Percentiles rank a stretch among this genome's conserved stretches.
phyloP scores from a whole-genome alignment of 2,113 vertebrate genomes.

The Apodemus sylvaticus region DNA sequence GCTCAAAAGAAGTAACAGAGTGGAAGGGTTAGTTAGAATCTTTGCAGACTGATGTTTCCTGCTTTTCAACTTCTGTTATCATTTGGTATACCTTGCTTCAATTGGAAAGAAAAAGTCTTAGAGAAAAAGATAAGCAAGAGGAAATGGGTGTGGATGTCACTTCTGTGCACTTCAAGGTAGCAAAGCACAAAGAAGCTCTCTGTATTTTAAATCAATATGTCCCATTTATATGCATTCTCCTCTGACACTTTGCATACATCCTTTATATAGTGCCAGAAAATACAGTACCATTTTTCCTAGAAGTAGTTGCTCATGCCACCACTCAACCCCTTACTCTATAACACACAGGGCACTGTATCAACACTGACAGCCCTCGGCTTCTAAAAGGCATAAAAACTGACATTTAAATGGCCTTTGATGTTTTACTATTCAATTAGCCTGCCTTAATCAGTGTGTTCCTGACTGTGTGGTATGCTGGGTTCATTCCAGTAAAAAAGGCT shows the following conservation, averaged over 20 bases:
- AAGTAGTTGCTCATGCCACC: not conserved
- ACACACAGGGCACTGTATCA: not conserved
- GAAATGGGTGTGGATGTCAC: not conserved
- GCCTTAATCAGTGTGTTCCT: not conserved
- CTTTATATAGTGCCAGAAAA: conserved; percentile 34
- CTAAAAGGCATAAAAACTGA: not conserved
- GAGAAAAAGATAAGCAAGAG: conserved; percentile 40
- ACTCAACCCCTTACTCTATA: not conserved
- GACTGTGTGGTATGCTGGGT: not conserved
- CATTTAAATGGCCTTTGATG: conserved; percentile 10
- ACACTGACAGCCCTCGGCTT: not conserved
- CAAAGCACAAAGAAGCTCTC: not conserved
- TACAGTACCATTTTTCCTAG: not conserved
- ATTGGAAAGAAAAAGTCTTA: conserved; percentile 20
- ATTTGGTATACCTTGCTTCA: conserved; percentile 9
- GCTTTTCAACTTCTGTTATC: not conserved
- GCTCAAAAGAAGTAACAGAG: not conserved
- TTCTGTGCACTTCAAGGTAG: not conserved
- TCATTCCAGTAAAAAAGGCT: not conserved
- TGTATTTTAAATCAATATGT: not conserved
- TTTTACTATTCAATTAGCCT: conserved; percentile 47
- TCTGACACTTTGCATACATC: not conserved
- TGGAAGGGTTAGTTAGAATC: not conserved
- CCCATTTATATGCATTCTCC: not conserved
- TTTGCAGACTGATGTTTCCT: conserved; percentile 24